These are phyloP conservation scores for Pseudolycoriella hygida DNA, from an alignment of 2,888 invertebrate species.

Conservation along the genomic window DNA sequence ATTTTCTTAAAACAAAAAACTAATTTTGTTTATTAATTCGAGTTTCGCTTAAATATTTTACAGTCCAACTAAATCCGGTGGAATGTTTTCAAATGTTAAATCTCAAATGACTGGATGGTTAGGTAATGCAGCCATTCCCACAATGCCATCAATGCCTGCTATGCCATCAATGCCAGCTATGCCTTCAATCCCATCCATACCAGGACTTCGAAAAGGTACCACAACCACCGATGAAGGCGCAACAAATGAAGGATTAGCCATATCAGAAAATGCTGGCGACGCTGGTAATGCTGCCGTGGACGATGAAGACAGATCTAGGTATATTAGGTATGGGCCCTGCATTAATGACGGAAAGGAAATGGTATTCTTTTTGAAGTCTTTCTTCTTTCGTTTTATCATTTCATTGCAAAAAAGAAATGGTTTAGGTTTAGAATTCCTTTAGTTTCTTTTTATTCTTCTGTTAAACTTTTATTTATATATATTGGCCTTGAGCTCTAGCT, in stretches of 20 bases:
- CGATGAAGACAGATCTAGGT: slow-evolving; percentile 81
- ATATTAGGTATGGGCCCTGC: slow-evolving; percentile 49
- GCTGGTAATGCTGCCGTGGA: slow-evolving; percentile 34
- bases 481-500: too few species aligned
- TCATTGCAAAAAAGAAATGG: neutral
- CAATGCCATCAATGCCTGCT: slow-evolving; percentile 29
- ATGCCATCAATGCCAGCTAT: slow-evolving; percentile 29
- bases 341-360: slow-evolving; percentile 24
- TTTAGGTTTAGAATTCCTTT: too few species aligned
- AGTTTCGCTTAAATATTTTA: too few species aligned
- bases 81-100: slow-evolving; percentile 75
- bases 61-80: slow-evolving; percentile 60
- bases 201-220: slow-evolving; percentile 54
- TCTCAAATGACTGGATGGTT: slow-evolving; percentile 75
- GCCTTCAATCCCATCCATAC: slow-evolving; percentile 34
- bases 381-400: slow-evolving; percentile 4
- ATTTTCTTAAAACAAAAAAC: too few species aligned
- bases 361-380: slow-evolving; percentile 4
- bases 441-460: neutral
- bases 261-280: slow-evolving; percentile 23
- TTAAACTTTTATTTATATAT: slow-evolving; percentile 1
- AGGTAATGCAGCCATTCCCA: slow-evolving; percentile 33
- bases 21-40: too few species aligned
- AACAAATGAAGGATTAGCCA: slow-evolving; percentile 31
- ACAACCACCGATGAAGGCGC: slow-evolving; percentile 28